Conservation (phyloP, 2,113 vertebrate species). For the Nesoenas mayeri region DNA sequence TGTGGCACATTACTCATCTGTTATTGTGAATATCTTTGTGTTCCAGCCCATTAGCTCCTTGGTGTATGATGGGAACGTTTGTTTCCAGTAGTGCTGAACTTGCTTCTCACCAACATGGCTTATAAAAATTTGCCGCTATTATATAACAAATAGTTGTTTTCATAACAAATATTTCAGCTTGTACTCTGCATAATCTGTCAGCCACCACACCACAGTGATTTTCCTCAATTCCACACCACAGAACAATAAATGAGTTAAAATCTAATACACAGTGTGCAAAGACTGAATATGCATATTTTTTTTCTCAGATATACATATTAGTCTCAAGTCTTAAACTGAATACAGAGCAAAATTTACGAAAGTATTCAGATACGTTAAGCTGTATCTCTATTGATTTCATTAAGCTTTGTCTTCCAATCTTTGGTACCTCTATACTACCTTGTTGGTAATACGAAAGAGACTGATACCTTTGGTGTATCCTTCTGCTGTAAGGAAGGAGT, state of each 20-base stretch:
- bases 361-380: background rate
- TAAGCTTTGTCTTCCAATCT: background rate
- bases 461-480: background rate
- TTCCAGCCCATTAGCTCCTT: background rate
- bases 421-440: background rate
- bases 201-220: background rate
- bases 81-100: background rate
- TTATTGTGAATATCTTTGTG: background rate
- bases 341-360: background rate
- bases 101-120: background rate
- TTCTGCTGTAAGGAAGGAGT: background rate
- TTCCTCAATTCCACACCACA: background rate
- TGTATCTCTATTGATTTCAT: background rate
- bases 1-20: background rate
- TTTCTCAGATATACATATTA: background rate
- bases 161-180: background rate
- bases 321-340: background rate
- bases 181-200: background rate
- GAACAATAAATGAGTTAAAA: conserved; percentile 8
- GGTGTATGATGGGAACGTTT: rapidly evolving
- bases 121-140: background rate
- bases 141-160: background rate
- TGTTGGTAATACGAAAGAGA: background rate
- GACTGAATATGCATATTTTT: background rate
- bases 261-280: background rate